phyloP scores from a whole-genome alignment of 1,140 invertebrate species.

The Philopotamus ludificatus region DNA sequence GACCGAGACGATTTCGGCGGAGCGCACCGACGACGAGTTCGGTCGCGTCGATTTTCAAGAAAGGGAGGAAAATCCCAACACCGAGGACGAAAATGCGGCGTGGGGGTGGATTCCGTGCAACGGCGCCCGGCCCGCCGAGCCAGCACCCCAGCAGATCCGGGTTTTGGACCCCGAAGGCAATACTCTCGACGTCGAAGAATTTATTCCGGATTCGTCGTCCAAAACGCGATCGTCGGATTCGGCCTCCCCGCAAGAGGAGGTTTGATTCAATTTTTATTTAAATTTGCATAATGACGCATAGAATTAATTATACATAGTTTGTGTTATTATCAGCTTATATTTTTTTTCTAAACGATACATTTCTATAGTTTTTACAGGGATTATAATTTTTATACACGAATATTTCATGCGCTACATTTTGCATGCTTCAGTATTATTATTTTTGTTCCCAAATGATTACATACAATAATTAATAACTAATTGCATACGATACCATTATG shows the following conservation, averaged over 20 bases:
- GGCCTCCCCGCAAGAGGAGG: constrained; percentile 18
- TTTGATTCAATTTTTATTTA: background rate
- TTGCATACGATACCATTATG: too few relatives aligned
- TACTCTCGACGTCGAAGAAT: constrained; percentile 28
- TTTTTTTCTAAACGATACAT: too few relatives aligned
- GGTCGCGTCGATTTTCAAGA: constrained; percentile 7
- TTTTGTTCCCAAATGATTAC: too few relatives aligned
- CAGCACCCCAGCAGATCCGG: constrained; percentile 23
- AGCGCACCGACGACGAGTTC: constrained; percentile 18
- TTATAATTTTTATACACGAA: too few relatives aligned
- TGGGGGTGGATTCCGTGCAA: constrained; percentile 30
- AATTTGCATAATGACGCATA: too few relatives aligned
- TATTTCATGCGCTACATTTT: too few relatives aligned
- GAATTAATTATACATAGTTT: too few relatives aligned
- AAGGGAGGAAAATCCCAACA: background rate
- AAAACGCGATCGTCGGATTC: background rate
- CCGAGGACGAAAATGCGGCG: background rate
- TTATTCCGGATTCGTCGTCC: constrained; percentile 11
- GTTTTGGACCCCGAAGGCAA: constrained; percentile 39
- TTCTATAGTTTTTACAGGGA: too few relatives aligned
- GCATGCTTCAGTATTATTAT: too few relatives aligned
- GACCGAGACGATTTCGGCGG: constrained; percentile 5
- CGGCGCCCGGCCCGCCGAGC: background rate
- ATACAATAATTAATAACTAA: too few relatives aligned
- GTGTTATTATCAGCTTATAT: too few relatives aligned